Evolutionary conservation across 2,888 invertebrate species (phyloP).

Genomic region (Melanchra persicariae): DNA sequence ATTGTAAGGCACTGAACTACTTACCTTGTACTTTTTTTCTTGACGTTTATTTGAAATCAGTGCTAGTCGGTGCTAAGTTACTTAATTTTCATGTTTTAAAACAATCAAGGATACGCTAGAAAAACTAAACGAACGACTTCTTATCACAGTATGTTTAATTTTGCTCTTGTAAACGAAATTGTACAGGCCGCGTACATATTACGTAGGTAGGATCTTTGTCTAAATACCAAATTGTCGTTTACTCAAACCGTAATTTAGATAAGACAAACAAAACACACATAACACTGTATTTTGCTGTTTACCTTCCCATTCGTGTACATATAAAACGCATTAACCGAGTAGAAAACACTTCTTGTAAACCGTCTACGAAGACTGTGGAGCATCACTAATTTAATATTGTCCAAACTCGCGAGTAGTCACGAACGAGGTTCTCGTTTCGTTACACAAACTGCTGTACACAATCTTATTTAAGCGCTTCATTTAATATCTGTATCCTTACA

Average conservation of each 20-base stretch:
- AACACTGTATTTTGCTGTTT: conserved; percentile 51
- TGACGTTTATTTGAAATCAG: conserved; percentile 33
- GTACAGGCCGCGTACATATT: not conserved
- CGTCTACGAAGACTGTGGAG: conserved; percentile 62
- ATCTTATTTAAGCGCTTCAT: conserved; percentile 72
- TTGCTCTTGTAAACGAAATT: conserved; percentile 24
- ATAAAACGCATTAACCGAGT: conserved; percentile 53
- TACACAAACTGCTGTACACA: conserved; percentile 70
- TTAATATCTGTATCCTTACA: conserved; percentile 51
- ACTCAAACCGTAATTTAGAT: conserved; percentile 33
- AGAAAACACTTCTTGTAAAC: conserved; percentile 56
- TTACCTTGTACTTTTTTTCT: conserved; percentile 25
- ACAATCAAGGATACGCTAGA: conserved; percentile 3
- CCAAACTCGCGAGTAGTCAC: conserved; percentile 64
- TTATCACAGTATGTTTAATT: conserved; percentile 9
- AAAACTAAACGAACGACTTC: conserved; percentile 13
- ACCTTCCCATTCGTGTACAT: conserved; percentile 54
- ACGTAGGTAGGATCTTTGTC: conserved; percentile 25
- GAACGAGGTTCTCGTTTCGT: conserved; percentile 72
- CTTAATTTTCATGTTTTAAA: conserved; percentile 16
- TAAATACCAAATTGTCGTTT: conserved; percentile 42
- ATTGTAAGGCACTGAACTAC: conserved; percentile 22
- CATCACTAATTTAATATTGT: conserved; percentile 78
- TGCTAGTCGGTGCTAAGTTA: not conserved
- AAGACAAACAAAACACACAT: conserved; percentile 52